Base-by-base conservation (phyloP, 2,113 vertebrate species). In the Malurus elegans region DNA sequence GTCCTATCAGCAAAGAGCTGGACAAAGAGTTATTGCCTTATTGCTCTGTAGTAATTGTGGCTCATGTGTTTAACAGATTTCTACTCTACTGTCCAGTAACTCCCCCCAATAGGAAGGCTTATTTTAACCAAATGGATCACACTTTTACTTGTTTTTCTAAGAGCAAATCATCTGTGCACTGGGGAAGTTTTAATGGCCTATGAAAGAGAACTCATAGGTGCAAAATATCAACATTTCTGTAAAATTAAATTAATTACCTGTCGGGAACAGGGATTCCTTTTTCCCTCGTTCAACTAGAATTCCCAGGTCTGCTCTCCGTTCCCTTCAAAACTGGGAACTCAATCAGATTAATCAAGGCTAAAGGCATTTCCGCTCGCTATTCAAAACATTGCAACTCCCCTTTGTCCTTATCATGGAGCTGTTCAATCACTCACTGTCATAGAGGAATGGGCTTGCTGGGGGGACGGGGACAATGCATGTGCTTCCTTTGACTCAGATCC, bases 201-300 rank as follows among this genome's bases (percentile, higher is more conserved):
- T 51, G 78, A 95, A 96, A 66, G 86, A 79, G 44, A 50, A 66
- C 62, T 95, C 86, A 51, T 32, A 96, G 95, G 94, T 93, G 94
- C 86, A 91, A 95, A 86, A 79, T 79, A 95, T 94, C 93, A 91
- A 92, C 85, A 84, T 94, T 95, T 86, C 84, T 75, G 78, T 65
- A 86, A 79, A 96, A 95, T 93, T 93, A 93, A 97, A 96, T 97
- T 88, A 96, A 96, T 95, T 95, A 90, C 94, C 88, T 93, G 71
- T 91, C 92, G 76, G 88, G 73, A 97, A 95, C 67, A 91, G 91
- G 78, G 78, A 91, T 85, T 97, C 53, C 60, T 93, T 93, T 93
- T 88, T 62, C 48, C 40, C 31, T 86, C 1, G 0, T 76, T 94
- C 93, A 87, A 78, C 79, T 71, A 48, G 72, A 88, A 85, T 73